Conservation (phyloP, 2,888 invertebrate species). For the Carpatolechia fugitivella region DNA sequence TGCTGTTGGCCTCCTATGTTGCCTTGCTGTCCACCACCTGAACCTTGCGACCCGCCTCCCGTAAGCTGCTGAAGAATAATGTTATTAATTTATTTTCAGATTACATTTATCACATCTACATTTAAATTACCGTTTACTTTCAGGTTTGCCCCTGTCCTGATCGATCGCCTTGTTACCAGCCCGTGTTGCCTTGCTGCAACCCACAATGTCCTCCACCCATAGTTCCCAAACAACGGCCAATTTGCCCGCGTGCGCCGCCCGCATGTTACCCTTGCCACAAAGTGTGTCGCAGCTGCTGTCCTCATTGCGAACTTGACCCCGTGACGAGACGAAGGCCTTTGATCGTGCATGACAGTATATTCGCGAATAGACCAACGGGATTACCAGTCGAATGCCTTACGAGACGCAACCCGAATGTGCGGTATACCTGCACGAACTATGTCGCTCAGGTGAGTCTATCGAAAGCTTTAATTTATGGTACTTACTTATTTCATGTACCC, state of each 20-base stretch:
- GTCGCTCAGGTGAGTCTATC: constrained; percentile 48
- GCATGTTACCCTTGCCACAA: constrained; percentile 71
- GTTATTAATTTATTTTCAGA: not conserved
- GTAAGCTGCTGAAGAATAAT: constrained; percentile 33
- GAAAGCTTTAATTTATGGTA: no score
- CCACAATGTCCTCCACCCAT: constrained; percentile 78
- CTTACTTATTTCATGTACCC: no score
- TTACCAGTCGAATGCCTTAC: constrained; percentile 47
- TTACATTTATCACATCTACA: not conserved
- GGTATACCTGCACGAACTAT: constrained; percentile 56
- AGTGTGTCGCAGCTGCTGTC: constrained; percentile 65
- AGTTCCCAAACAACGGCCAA: constrained; percentile 66
- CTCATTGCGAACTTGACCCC: constrained; percentile 70
- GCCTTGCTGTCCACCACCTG: constrained; percentile 68
- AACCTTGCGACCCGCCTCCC: constrained; percentile 65
- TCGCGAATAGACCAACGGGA: constrained; percentile 52
- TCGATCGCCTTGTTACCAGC: constrained; percentile 63
- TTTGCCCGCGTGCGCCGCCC: constrained; percentile 67
- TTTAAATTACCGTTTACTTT: constrained; percentile 21
- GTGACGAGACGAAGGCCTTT: constrained; percentile 79
- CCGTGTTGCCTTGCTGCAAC: constrained; percentile 66
- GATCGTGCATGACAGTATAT: constrained; percentile 77
- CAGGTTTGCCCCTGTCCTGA: constrained; percentile 64
- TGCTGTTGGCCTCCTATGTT: constrained; percentile 64
- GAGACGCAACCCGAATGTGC: constrained; percentile 47